phyloP scores from a whole-genome alignment of 2,888 invertebrate genomes.

The Oscheius sp. region DNA sequence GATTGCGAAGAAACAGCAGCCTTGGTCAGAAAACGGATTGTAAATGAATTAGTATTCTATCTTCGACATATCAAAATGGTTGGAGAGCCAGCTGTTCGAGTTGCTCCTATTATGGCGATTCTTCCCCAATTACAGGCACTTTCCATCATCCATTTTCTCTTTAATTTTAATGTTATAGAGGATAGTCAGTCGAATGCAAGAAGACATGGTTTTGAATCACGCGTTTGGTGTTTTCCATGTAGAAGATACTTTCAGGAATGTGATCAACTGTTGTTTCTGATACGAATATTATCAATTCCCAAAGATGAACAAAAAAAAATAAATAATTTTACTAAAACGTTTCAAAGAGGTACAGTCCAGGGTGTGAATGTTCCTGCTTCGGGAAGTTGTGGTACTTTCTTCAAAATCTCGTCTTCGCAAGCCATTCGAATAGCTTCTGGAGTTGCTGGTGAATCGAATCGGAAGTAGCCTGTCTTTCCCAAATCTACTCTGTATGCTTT shows the following conservation, averaged over 20 bases:
- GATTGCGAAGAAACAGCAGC: conserved; percentile 15
- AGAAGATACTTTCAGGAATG: not conserved
- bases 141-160: no score
- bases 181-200: conserved; percentile 8
- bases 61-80: not conserved
- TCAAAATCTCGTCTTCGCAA: conserved; percentile 81
- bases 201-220: not conserved
- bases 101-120: conserved; percentile 11
- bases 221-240: not conserved
- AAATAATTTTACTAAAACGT: conserved; percentile 9
- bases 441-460: conserved; percentile 85
- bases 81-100: conserved; percentile 11
- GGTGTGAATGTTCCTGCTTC: conserved; percentile 48
- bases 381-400: conserved; percentile 54
- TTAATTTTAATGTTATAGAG: conserved; percentile 5
- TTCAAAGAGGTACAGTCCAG: conserved; percentile 51
- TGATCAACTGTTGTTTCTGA: not conserved
- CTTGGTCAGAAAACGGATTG: not conserved
- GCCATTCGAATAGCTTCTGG: conserved; percentile 89
- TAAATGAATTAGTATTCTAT: conserved; percentile 6
- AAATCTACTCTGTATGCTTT: conserved; percentile 80
- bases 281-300: not conserved
- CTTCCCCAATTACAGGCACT: conserved; percentile 8
- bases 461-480: conserved; percentile 76
- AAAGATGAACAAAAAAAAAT: not conserved